These are phyloP conservation scores for Mimachlamys varia DNA, from an alignment of 2,888 invertebrate species.

Conservation along the genomic window DNA sequence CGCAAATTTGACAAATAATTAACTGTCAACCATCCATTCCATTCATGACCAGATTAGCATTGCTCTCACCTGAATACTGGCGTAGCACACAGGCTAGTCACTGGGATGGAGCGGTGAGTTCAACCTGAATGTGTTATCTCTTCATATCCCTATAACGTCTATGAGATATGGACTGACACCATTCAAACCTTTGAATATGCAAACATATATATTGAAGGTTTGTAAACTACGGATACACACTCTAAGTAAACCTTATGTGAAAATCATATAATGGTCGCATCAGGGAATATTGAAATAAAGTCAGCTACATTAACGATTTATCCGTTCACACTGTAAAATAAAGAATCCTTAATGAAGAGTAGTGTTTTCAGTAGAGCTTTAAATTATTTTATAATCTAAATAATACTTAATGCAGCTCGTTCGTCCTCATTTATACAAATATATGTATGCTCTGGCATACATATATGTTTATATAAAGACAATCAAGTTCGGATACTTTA, in stretches of 20 bases:
- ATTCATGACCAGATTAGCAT: constrained; percentile 7
- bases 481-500: too few species aligned
- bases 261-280: neutral
- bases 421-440: too few species aligned
- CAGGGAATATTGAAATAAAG: too few species aligned
- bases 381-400: too few species aligned
- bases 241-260: neutral
- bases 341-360: too few species aligned
- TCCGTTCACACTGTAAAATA: too few species aligned
- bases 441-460: too few species aligned
- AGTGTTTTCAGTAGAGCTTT: too few species aligned
- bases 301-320: too few species aligned
- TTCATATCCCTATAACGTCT: neutral
- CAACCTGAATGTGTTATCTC: neutral
- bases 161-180: neutral
- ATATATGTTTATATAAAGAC: too few species aligned
- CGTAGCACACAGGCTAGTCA: constrained; percentile 28
- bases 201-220: neutral
- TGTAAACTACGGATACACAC: neutral
- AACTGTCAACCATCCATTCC: constrained; percentile 15
- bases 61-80: constrained; percentile 16
- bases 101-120: neutral
- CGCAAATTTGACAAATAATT: constrained; percentile 32
- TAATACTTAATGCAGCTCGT: too few species aligned
- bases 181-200: neutral